Base-by-base conservation (phyloP, 2,797 vertebrate genomes). In the Hemitrygon akajei region DNA sequence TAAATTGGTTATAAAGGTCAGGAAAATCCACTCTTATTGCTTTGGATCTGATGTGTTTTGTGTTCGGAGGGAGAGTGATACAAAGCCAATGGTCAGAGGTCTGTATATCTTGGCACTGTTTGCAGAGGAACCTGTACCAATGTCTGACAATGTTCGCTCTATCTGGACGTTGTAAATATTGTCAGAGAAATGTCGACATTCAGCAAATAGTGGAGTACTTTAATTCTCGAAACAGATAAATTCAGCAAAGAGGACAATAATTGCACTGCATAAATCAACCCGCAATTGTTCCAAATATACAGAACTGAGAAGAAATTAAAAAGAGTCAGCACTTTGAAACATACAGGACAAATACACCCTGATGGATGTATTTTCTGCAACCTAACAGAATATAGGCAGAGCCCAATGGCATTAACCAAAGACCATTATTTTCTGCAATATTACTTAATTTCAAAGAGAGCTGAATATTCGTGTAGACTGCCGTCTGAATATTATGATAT, bases 391-490 rank as follows among this genome's bases (percentile, higher is more conserved):
- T 4, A 89, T 25, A 63, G 60, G n/a, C 14, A 89, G 86, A 89
- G 16, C 86, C 60, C 60, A 89, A 89, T 69, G 22, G 63, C 86
- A 89, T 69, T 89, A 89, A 89, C 60, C 63, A 89, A 89, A 89
- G 86, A 66, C 86, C 86, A 66, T 89, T 89, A 89, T 63, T 69
- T 89, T 89, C 60, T 89, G 86, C 86, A 69, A 89, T 89, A 89
- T 89, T 89, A 89, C 86, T 89, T 89, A 89, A 89, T 89, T 89
- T 89, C 34, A 69, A 89, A 89, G 86, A 75, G 25, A 92, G 37
- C 91, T 92, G 91, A 73, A 75, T 40, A 92, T 73, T 73, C 0
- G 34, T 92, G 91, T 73, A 75, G 91, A 20, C 37, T 92, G 69
- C 40, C 71, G 66, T 75, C 69, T 92, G 91, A 75, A 92, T 75